Evolutionary conservation across 2,888 invertebrate genomes (phyloP), one percentile per base, ranked within the genome.

Genomic region (Parelbella ahira): DNA sequence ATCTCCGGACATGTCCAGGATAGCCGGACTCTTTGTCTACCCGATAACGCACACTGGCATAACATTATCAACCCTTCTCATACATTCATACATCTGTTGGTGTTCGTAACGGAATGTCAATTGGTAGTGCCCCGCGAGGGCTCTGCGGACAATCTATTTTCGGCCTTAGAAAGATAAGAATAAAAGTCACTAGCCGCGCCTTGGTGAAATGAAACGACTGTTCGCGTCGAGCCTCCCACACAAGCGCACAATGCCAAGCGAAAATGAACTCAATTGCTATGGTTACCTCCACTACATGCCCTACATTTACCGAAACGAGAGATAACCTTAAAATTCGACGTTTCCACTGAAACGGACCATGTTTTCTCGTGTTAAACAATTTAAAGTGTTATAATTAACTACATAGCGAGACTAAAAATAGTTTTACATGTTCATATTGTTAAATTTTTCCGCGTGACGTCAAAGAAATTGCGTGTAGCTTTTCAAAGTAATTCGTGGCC

Each of bases 241-340:
- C 45, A 47, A 46, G 48, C 33, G 53, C 34, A 49, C 42, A 46
- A 32, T 19, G 63, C 58, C 51, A 51, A 32, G 68, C 75, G 54
- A 86, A 62, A 71, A 49, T 79, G 62, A 63, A 68, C 82, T 69
- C 63, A 82, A 80, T 37, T 21, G 54, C 51, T 49, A 54, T 46
- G 51, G 56, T 56, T 64, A 63, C 60, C 58, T 64, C 66, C 60
- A 65, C 70, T 71, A 69, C 67, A 70, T 73, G 78, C 63, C 81
- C 80, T 78, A 80, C 81, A 77, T 81, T 77, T 66, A 69, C 71
- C 72, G 72, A 75, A 76, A 71, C 66, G 63, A 54, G 65, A 73
- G 68, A 75, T 86, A 87, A 87, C 86, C 86, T 86, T 72, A 81
- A 87, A 86, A 74, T 68, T 66, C 50, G 56, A 71, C 72, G 66